Conservation (phyloP, 2,797 vertebrate genomes). For the Tokudaia muenninki region DNA sequence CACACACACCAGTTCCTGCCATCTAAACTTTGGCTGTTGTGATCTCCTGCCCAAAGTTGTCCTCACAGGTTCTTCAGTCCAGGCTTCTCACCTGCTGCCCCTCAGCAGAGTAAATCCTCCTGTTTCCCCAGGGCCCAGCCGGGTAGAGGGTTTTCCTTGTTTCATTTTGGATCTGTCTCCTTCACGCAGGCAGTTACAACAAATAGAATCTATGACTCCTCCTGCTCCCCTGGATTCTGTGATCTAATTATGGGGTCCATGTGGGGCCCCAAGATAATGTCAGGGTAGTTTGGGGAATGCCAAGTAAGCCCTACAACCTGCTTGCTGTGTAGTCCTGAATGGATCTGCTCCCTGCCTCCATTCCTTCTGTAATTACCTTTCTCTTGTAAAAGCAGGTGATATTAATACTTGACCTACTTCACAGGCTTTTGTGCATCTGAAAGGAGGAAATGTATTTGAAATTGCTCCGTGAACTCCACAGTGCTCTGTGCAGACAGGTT, state of each 20-base stretch:
- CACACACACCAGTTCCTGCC: not conserved
- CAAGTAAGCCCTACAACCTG: not conserved
- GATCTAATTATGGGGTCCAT: not conserved
- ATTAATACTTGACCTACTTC: conserved; percentile 75
- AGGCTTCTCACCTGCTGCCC: not conserved
- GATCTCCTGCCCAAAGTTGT: not conserved
- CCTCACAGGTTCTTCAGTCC: no score
- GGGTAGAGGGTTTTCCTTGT: not conserved
- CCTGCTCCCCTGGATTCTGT: not conserved
- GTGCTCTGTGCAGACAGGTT: conserved; percentile 41
- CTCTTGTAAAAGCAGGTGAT: conserved; percentile 61
- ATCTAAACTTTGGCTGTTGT: not conserved
- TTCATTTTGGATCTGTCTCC: not conserved
- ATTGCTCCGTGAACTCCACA: conserved; percentile 74
- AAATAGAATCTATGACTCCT: not conserved
- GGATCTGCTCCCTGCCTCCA: not conserved
- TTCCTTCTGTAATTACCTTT: conserved; percentile 81
- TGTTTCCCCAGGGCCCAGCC: not conserved
- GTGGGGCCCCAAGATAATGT: rapidly evolving
- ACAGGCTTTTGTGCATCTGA: conserved; percentile 78
- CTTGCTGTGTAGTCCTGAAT: not conserved
- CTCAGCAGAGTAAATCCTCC: not conserved
- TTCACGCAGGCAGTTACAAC: not conserved
- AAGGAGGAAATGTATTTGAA: conserved; percentile 79
- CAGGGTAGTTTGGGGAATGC: rapidly evolving